Percentiles rank a stretch among this genome's conserved stretches.
Conservation (phyloP, 2,888 invertebrate genomes). For the Ichneumoninae sp. region DNA sequence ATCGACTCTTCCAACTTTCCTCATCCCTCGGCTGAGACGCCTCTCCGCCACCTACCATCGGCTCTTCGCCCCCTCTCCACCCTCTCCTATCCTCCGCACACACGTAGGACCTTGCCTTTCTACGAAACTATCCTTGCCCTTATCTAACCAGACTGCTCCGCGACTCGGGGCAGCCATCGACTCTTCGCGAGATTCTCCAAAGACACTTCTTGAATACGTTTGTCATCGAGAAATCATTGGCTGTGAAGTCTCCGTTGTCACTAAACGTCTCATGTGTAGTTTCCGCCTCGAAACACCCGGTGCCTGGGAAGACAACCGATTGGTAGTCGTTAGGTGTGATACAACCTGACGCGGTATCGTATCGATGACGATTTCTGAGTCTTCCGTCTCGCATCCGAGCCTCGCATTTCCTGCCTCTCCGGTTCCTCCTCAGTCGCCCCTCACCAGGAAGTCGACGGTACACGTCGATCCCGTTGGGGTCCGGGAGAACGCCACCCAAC, state of each 20-base stretch:
- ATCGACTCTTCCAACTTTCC: constrained; percentile 76
- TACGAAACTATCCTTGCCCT: constrained; percentile 58
- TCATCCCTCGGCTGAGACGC: constrained; percentile 53
- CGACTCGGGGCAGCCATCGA: constrained; percentile 31
- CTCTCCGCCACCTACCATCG: constrained; percentile 37
- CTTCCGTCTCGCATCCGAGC: not conserved
- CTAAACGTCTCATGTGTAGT: not conserved
- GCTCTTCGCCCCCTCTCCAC: constrained; percentile 65
- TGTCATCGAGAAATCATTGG: not conserved
- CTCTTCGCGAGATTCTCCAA: constrained; percentile 12
- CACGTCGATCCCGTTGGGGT: constrained; percentile 25
- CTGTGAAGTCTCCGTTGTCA: not conserved
- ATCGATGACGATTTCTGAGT: not conserved
- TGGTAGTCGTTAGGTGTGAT: not conserved
- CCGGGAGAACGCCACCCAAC: constrained; percentile 15
- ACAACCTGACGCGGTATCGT: not conserved
- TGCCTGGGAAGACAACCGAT: not conserved
- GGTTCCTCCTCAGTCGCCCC: constrained; percentile 5
- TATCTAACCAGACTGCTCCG: constrained; percentile 49
- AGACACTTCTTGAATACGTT: not conserved
- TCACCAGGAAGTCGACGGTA: not conserved
- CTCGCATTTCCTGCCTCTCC: constrained; percentile 6
- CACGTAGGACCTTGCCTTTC: constrained; percentile 53
- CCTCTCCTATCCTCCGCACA: not conserved
- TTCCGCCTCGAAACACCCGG: not conserved